Percentiles rank a stretch among this genome's conserved stretches.
These are phyloP conservation scores for Moxostoma hubbsi DNA, from an alignment of 2,797 vertebrate genomes.

Conservation along the genomic window DNA sequence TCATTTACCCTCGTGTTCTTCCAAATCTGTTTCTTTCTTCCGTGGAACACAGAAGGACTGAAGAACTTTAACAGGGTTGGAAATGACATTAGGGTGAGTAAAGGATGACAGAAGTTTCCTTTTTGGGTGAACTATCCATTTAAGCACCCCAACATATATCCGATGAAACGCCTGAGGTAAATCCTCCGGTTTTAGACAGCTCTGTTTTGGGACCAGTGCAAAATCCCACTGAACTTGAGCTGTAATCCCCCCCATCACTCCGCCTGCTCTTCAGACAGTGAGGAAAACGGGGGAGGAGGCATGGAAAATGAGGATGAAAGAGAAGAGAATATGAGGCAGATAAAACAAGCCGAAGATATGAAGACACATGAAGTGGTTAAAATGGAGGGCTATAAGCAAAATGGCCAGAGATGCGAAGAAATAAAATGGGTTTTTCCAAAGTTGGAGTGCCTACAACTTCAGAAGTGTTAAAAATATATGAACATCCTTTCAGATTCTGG, in stretches of 20 bases:
- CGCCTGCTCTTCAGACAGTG: conserved; percentile 63
- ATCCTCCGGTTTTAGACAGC: conserved; percentile 66
- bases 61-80: not conserved
- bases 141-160: conserved; percentile 59
- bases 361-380: conserved; percentile 40
- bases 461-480: too few species aligned
- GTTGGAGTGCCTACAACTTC: too few species aligned
- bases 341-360: conserved; percentile 45
- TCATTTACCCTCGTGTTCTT: not conserved
- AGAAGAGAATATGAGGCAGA: conserved; percentile 35
- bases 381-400: conserved; percentile 34
- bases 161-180: conserved; percentile 71
- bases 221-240: conserved; percentile 73
- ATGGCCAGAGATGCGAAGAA: conserved; percentile 31
- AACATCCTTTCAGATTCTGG: too few species aligned
- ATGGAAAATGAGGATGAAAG: conserved; percentile 2
- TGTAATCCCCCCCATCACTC: conserved; percentile 73
- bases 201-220: conserved; percentile 60
- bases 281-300: conserved; percentile 33
- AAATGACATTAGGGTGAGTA: not conserved
- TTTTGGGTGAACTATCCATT: not conserved
- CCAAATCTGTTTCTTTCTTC: rapidly evolving
- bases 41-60: not conserved
- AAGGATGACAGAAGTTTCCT: not conserved
- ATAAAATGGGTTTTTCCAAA: too few species aligned